These are phyloP conservation scores for Chelonus insularis DNA, from an alignment of 1,140 invertebrate genomes.

Conservation along the genomic window DNA sequence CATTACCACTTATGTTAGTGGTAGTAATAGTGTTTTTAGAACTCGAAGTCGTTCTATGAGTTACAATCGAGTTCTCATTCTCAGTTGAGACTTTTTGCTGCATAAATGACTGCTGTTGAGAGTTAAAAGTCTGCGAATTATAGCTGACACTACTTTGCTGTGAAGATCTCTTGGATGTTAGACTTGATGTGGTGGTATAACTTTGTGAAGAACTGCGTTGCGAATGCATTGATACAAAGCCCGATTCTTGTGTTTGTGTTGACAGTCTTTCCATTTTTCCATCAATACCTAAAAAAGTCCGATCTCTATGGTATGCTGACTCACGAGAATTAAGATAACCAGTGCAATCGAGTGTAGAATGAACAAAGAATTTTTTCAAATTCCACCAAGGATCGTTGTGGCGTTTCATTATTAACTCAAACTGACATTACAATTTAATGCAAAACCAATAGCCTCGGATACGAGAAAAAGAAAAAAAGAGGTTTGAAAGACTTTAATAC, in stretches of 20 bases:
- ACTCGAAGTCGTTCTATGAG: conserved; percentile 47
- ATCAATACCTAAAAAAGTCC: conserved; percentile 45
- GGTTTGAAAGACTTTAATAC: too few relatives aligned
- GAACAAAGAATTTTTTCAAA: background rate
- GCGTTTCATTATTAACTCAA: too few relatives aligned
- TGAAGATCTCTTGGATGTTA: conserved; percentile 64
- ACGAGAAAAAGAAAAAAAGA: too few relatives aligned
- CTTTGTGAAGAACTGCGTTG: conserved; percentile 66
- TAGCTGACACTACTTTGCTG: conserved; percentile 61
- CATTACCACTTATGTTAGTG: conserved; percentile 42
- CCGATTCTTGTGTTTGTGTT: conserved; percentile 63
- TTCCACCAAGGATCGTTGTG: background rate
- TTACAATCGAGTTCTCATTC: conserved; percentile 48
- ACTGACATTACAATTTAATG: too few relatives aligned
- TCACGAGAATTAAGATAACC: background rate
- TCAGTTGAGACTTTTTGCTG: conserved; percentile 53
- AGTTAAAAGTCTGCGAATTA: conserved; percentile 55
- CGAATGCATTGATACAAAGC: conserved; percentile 74
- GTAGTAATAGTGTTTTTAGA: conserved; percentile 49
- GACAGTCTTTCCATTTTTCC: conserved; percentile 57
- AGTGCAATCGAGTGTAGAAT: background rate
- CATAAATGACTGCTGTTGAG: conserved; percentile 53
- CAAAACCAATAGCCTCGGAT: too few relatives aligned
- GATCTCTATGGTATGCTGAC: background rate
- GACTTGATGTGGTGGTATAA: conserved; percentile 58